Base-by-base conservation (phyloP, 2,797 vertebrate genomes). In the Acanthurus tractus region DNA sequence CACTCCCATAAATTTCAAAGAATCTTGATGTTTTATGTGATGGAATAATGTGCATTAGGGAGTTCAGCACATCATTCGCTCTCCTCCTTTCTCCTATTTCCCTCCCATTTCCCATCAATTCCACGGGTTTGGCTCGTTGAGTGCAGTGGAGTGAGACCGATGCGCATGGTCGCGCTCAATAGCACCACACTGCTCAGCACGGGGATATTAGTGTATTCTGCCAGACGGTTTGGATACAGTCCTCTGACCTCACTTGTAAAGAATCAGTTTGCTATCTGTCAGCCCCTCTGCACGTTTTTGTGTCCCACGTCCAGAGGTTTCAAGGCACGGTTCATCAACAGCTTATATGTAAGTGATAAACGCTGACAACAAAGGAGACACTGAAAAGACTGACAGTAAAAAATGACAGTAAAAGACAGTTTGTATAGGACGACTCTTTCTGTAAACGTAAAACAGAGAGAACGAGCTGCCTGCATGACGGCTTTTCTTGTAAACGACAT, bases 231-330 rank as follows among this genome's bases (percentile, higher is more conserved):
- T 85, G 85, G 88, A 87, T 89, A 87, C 86, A 87, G 86, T 86
- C 80, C 84, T 88, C 88, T 92, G 90, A 94, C 88, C 91, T 87
- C 84, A 76, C 87, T 93, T 94, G 91, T 93, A 89, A 90, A 91
- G 88, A 92, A 92, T 88, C 82, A 82, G 82, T 88, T 88, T 91
- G 85, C 83, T 88, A 78, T 86, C 89, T 87, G 87, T 91, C 90
- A 89, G 78, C 63, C 45, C 59, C 38, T 65, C 57, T n/a, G 22
- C 61, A 29, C 76, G 77, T 82, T 83, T 83, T 77, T 46, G 45
- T 79, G 78, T 82, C 71, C 65, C 20, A 6, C 14, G 8, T 91
- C 70, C 79, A 74, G 67, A 78, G 76, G 75, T 78, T 81, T 87
- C 73, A 76, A 66, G 18, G 53, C 65, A 52, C 57, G 34, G 58